Conservation (phyloP, 2,113 vertebrate genomes). For the Megalops atlanticus region DNA sequence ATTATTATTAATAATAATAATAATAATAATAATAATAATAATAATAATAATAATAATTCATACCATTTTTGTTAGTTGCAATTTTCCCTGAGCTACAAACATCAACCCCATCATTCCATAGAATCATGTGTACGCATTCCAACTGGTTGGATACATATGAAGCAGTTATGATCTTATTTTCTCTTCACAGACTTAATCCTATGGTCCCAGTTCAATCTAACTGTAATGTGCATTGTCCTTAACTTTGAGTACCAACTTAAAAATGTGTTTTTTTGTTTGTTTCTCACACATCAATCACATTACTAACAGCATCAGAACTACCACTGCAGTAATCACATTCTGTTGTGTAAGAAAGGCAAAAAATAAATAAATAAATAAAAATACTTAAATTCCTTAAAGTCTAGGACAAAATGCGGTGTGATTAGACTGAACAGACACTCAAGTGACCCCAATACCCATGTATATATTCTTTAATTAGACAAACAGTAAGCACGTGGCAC, state of each 20-base stretch:
- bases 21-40: too few relatives aligned
- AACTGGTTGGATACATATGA: conserved; percentile 20
- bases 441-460: not conserved
- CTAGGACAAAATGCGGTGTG: not conserved
- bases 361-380: not conserved
- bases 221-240: not conserved
- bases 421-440: not conserved
- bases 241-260: too few relatives aligned
- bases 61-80: conserved; percentile 37
- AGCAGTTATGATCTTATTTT: not conserved
- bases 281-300: too few relatives aligned
- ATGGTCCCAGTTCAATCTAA: not conserved
- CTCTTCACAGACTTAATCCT: not conserved
- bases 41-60: too few relatives aligned
- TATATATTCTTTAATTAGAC: not conserved
- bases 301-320: too few relatives aligned
- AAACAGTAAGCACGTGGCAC: not conserved
- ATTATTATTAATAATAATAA: too few relatives aligned
- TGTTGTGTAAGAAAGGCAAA: not conserved
- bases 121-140: conserved; percentile 19
- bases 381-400: not conserved
- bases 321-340: not conserved
- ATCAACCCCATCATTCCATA: not conserved
- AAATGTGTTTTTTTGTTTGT: too few relatives aligned
- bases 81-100: conserved; percentile 67